These are phyloP conservation scores for Cosmopolites sordidus DNA, from an alignment of 2,888 invertebrate species.

Conservation along the genomic window DNA sequence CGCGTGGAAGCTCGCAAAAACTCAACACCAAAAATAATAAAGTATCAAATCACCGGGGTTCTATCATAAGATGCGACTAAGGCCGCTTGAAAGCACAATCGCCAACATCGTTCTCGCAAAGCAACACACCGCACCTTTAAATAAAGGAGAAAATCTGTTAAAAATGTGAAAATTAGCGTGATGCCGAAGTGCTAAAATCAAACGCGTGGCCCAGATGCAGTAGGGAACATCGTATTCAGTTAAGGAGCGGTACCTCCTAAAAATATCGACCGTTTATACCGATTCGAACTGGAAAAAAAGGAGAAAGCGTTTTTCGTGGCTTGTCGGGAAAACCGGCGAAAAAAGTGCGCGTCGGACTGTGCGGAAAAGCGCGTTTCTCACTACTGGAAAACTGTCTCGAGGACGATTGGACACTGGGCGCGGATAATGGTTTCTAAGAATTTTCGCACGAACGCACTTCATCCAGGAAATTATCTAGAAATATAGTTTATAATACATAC, in stretches of 20 bases:
- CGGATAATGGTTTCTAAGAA: too few species aligned
- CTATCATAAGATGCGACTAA: neutral
- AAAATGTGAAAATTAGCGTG: slow-evolving; percentile 7
- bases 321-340: slow-evolving; percentile 13
- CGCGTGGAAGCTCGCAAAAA: neutral
- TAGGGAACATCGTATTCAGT: neutral
- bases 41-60: neutral
- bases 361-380: too few species aligned
- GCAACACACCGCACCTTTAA: too few species aligned
- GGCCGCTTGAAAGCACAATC: neutral
- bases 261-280: slow-evolving; percentile 26
- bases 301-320: slow-evolving; percentile 18
- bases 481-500: too few species aligned
- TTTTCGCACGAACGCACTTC: too few species aligned
- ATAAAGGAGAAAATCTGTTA: neutral
- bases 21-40: neutral
- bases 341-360: neutral
- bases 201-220: slow-evolving; percentile 16
- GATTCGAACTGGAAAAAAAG: slow-evolving; percentile 28
- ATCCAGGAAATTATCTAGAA: too few species aligned
- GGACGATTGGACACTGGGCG: too few species aligned
- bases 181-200: slow-evolving; percentile 13
- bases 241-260: slow-evolving; percentile 12
- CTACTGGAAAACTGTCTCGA: too few species aligned
- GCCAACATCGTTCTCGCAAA: neutral